Base-by-base conservation (phyloP, 2,888 invertebrate species). In the Sycophila texana region DNA sequence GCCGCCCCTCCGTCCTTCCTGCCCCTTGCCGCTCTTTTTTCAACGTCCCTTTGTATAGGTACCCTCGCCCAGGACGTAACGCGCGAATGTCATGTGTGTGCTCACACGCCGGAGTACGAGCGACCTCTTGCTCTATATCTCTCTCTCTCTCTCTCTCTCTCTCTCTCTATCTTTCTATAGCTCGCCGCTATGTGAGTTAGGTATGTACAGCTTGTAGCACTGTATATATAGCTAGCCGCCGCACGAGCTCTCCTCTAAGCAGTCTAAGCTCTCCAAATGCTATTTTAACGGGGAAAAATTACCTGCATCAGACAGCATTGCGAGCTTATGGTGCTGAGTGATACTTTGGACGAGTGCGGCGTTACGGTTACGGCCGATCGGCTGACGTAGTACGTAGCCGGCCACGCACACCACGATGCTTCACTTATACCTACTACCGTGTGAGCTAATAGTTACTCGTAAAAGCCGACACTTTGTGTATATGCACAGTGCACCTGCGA, bases 1-100 rank as follows among this genome's bases (percentile, higher is more conserved):
- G 51, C 51, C 16, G 10, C 51, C 51, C 51, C 51, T 51, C 51
- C 16, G 51, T 51, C 51, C 14, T 16, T 51, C 51, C 16, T 7
- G 51, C 51, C 12, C 53, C 53, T n/a, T 3, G 10, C n/a, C 4
- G 10, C 53, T 12, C n/a, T 53, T 53, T 53, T n/a, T 53, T 53
- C 4, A 53, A 53, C n/a, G 53, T 53, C 53, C 53, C 53, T 53
- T 53, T 53, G 53, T 53, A 26, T 3, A 26, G 26, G 26, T 26
- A 53, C 53, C 53, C n/a, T n/a, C 53, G n/a, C 53, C 7, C 18
- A 30, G 13, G 57, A 60, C 26, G 13, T 20, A 14, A n/a, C n/a
- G 47, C 18, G 55, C 39, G 55, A 68, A 63, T 70, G 76, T 63
- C 63, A 76, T 63, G 53, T 70, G 47, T 63, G 55, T 22, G 47